A percentile compares a stretch with the other conserved stretches of the same genome.
Conservation (phyloP, 2,113 vertebrate genomes). For the Sorex fumeus region DNA sequence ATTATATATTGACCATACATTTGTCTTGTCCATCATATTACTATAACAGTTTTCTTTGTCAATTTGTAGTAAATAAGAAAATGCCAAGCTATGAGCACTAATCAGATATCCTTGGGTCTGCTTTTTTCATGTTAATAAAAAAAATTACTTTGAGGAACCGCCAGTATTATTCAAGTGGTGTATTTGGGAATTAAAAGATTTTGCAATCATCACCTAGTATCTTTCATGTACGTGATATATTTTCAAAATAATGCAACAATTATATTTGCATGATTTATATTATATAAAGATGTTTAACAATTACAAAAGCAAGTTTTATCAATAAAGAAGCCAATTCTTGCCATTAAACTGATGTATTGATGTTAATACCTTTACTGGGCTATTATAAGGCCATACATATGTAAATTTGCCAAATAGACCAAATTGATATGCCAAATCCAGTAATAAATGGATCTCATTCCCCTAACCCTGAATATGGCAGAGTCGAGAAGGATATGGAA, state of each 20-base stretch:
- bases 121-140: not conserved
- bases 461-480: too few relatives aligned
- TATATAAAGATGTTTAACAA: not conserved
- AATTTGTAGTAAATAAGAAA: slow-evolving; percentile 54
- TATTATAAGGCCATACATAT: not conserved
- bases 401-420: too few relatives aligned
- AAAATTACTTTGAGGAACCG: not conserved
- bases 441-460: too few relatives aligned
- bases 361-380: not conserved
- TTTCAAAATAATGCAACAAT: not conserved
- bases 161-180: not conserved
- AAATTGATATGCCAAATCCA: too few relatives aligned
- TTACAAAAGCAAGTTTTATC: slow-evolving; percentile 13
- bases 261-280: not conserved
- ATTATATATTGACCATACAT: not conserved
- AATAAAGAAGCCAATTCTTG: not conserved
- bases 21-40: not conserved
- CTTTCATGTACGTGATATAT: slow-evolving; percentile 9
- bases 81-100: not conserved
- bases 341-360: not conserved
- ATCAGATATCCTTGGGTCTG: not conserved
- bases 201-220: not conserved
- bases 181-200: slow-evolving; percentile 6
- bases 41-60: not conserved
- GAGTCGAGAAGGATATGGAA: too few relatives aligned